Conservation (phyloP, 2,113 vertebrate species). For the Chaenogobius annularis region DNA sequence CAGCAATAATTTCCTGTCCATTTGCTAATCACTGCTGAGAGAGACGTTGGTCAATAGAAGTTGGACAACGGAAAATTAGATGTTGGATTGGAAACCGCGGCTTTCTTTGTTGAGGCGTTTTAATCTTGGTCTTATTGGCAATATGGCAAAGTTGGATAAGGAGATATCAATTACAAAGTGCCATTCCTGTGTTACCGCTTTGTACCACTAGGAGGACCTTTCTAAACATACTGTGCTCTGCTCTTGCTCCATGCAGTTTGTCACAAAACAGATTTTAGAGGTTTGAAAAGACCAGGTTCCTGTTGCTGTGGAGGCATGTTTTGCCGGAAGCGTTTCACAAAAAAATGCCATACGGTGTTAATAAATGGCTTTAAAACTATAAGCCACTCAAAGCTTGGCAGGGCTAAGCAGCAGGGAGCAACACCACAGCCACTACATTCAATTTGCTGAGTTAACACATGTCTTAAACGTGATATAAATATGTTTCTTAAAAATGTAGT, state of each 20-base stretch:
- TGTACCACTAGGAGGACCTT: background rate
- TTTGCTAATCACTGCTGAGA: constrained; percentile 32
- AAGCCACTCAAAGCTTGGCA: background rate
- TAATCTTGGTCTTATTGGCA: background rate
- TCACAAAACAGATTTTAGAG: too few species aligned
- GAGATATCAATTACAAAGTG: background rate
- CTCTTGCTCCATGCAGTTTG: background rate
- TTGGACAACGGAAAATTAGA: background rate
- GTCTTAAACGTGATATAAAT: background rate
- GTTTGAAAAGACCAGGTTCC: background rate
- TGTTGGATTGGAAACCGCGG: background rate
- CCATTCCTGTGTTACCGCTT: background rate
- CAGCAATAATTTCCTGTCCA: constrained; percentile 24
- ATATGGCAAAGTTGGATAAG: background rate
- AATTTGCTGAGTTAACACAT: background rate
- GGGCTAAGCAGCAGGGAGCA: background rate
- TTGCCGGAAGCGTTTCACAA: background rate
- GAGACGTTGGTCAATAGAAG: background rate
- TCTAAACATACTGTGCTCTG: background rate
- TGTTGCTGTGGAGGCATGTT: too few species aligned
- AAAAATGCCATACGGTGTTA: background rate
- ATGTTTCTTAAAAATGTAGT: background rate
- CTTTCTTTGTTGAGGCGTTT: background rate
- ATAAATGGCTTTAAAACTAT: constrained; percentile 1
- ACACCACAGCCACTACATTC: background rate